Conservation (phyloP, 2,113 vertebrate genomes). For the Gobius niger region DNA sequence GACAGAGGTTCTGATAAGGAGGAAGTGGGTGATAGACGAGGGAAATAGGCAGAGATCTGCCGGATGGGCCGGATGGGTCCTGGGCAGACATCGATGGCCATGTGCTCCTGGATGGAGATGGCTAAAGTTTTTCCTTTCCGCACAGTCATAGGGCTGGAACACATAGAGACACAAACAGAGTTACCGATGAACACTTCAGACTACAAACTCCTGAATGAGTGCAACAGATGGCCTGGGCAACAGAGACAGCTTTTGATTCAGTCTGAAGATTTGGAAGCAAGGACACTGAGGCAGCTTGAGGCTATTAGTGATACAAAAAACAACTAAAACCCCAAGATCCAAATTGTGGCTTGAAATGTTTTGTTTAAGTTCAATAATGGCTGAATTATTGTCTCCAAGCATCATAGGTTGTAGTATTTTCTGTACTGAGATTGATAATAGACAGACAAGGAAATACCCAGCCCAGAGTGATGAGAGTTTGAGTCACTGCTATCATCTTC, state of each 20-base stretch:
- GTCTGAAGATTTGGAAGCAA: neutral
- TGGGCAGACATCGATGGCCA: slow-evolving; percentile 82
- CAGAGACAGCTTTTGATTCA: neutral
- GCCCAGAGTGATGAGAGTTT: neutral
- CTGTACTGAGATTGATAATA: neutral
- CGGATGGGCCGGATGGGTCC: slow-evolving; percentile 81
- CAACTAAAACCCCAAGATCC: neutral
- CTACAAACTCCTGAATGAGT: neutral
- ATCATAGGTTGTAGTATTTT: neutral
- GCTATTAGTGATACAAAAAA: neutral
- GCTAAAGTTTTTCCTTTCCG: slow-evolving; percentile 76
- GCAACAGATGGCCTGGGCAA: neutral
- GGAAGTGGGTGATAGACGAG: slow-evolving; percentile 74
- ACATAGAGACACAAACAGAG: neutral
- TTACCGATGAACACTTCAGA: neutral
- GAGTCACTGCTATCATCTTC: slow-evolving; percentile 4
- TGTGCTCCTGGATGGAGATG: slow-evolving; percentile 83
- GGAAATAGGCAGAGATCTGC: slow-evolving; percentile 82
- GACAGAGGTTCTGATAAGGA: slow-evolving; percentile 74
- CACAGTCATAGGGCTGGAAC: slow-evolving; percentile 73
- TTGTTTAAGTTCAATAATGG: neutral
- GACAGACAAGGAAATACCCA: neutral
- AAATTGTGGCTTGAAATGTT: neutral
- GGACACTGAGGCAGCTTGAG: neutral
- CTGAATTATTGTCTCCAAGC: neutral